Evolutionary conservation across 1,140 invertebrate genomes (phyloP), one percentile per base, ranked within the genome.

Genomic region (Limonius californicus): DNA sequence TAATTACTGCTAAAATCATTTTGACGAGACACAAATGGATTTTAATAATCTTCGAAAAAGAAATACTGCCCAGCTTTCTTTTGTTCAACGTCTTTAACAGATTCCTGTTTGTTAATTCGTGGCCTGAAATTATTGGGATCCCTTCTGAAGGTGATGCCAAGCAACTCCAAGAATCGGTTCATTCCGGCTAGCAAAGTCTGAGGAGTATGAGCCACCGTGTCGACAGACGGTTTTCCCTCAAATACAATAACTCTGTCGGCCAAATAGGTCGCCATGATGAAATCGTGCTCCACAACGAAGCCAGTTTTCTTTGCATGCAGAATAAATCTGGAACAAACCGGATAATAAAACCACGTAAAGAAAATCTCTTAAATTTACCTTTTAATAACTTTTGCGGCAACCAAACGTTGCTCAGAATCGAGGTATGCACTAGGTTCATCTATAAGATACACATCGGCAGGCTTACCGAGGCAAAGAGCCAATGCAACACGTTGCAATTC

Each of bases 211-310:
- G 97, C 97, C 0, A 82, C 87, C 2, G 97, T 95, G 42, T 87
- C 75, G 1, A 97, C 82, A 0, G 95, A 97, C 0, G 98, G 97
- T 55, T 76, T 78, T 35, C 98, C 98, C 76, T 99, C 97, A 78
- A 99, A 99, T 16, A 99, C 97, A 70, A 99, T 98, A 0, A 99
- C 98, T 55, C 97, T 84, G 80, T 99, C 98, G 12, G 98, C 96
- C 39, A 99, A 82, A 80, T 99, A 99, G 0, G 98, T 99, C 1
- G 97, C 96, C 98, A 99, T 99, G 57, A 99, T 99, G 74, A 99
- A 99, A 85, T 99, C 98, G 87, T 99, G 98, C 85, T 99, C 98
- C 0, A 99, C 98, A 21, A 99, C 90, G 79, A 99, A 99, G 21
- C 96, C 98, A 20, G 97, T 99, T 77, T 98, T 97, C 81, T 99